Evolutionary conservation across 2,888 invertebrate genomes (phyloP).

Genomic region (Cerastis leucographa): DNA sequence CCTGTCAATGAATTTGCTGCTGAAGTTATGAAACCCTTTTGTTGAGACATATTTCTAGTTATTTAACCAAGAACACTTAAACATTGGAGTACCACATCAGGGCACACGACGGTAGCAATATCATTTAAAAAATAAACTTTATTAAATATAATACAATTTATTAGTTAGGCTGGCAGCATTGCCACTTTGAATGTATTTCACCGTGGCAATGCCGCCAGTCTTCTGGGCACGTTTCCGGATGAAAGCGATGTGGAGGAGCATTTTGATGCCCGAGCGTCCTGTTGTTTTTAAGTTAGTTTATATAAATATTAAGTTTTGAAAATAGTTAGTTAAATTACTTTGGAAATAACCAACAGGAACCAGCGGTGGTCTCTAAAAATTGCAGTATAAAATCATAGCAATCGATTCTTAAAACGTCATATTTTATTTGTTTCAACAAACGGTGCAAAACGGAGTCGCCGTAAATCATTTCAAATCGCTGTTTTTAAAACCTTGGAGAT

Average conservation of each 20-base stretch:
- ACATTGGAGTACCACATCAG: background rate
- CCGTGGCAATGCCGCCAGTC: too few relatives aligned
- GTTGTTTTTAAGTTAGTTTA: too few relatives aligned
- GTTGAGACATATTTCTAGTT: background rate
- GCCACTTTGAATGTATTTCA: too few relatives aligned
- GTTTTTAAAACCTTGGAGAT: constrained; percentile 53
- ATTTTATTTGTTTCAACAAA: constrained; percentile 21
- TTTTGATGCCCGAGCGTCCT: too few relatives aligned
- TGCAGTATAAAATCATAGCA: constrained; percentile 4
- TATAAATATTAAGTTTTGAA: too few relatives aligned
- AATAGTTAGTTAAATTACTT: background rate
- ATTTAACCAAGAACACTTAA: background rate
- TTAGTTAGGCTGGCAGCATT: too few relatives aligned
- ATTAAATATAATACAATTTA: background rate
- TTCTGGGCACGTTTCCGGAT: too few relatives aligned
- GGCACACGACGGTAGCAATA: background rate
- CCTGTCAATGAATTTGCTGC: background rate
- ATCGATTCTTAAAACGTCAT: constrained; percentile 9
- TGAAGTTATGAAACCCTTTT: background rate
- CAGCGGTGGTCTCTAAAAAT: background rate
- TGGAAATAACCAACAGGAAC: background rate
- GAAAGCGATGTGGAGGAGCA: too few relatives aligned
- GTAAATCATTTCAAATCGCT: constrained; percentile 41
- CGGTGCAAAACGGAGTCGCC: constrained; percentile 9
- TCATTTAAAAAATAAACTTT: background rate